Base-by-base conservation (phyloP, 2,888 invertebrate species). In the Myopa tessellatipennis region DNA sequence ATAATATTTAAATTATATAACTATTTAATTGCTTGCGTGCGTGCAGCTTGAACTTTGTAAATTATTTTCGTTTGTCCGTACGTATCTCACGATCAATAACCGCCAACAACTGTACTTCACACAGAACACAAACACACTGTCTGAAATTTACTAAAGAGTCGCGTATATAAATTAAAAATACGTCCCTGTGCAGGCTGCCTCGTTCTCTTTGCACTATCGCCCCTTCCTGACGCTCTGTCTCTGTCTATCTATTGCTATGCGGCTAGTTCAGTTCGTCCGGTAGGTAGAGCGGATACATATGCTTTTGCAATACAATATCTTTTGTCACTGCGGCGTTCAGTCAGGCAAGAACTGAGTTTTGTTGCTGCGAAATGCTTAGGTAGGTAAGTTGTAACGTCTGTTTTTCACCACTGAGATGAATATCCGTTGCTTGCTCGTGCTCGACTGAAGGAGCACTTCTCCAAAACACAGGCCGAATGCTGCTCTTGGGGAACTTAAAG, bases 371-470 rank as follows among this genome's bases (percentile, higher is more conserved):
- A 52, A 52, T 67, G 45, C 50, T 55, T 73, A 52, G 18, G 71
- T 70, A 55, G 16, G 36, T n/a, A 65, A 63, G 36, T 38, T 34
- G n/a, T 16, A 72, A 10, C 58, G 65, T 36, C 34, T 75, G 69
- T 79, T 81, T 82, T 78, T 84, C 81, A 86, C 87, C 86, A 88
- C 85, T 85, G 89, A 80, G 82, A 90, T 90, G 90, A 90, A 87
- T 87, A 88, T 90, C 85, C 90, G 90, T 90, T 90, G 90, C 90
- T 87, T 90, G 90, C 90, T 90, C 90, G 90, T 90, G 90, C 90
- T 91, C 91, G 91, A 92, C 92, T 92, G 91, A 89, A 87, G 90
- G 90, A 90, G 90, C 90, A 26, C 91, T 90, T 89, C 89, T 90
- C 90, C 89, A 90, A 90, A 65, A 52, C 67, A 55, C 60, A 60